These are phyloP conservation scores for Columba guinea DNA, from an alignment of 2,797 vertebrate genomes.

Conservation along the genomic window DNA sequence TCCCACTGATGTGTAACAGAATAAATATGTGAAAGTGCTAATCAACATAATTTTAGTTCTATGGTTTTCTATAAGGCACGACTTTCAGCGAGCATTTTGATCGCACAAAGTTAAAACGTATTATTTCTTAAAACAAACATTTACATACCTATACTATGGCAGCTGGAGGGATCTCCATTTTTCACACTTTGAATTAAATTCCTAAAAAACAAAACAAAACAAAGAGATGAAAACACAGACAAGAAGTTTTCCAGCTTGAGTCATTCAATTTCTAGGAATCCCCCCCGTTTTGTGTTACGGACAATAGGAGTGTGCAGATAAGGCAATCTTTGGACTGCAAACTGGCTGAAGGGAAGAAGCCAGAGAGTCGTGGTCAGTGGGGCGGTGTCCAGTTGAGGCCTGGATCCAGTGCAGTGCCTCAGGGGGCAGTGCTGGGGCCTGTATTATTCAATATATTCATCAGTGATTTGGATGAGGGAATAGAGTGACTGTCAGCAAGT, in stretches of 20 bases:
- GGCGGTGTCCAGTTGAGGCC: too few relatives aligned
- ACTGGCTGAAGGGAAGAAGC: too few relatives aligned
- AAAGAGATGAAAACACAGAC: neutral
- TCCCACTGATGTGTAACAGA: neutral
- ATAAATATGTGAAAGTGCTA: neutral
- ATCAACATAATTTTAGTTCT: neutral
- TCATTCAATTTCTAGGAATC: neutral
- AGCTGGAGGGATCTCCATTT: constrained; percentile 72
- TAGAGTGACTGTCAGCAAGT: too few relatives aligned
- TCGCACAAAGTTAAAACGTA: neutral
- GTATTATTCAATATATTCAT: too few relatives aligned
- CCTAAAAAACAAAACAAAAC: constrained; percentile 26
- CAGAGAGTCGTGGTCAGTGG: too few relatives aligned
- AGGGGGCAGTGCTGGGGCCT: too few relatives aligned
- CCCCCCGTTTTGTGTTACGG: neutral
- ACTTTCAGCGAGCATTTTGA: neutral
- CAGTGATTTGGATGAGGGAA: too few relatives aligned
- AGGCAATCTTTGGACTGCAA: neutral
- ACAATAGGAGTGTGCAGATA: neutral
- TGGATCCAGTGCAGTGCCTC: too few relatives aligned
- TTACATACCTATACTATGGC: constrained; percentile 75
- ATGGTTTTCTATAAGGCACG: neutral
- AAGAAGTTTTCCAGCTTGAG: neutral
- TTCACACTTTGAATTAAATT: constrained; percentile 78
- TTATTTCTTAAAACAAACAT: neutral